These are phyloP conservation scores for Odocoileus hemionus DNA, from an alignment of 2,113 vertebrate genomes.

Conservation along the genomic window DNA sequence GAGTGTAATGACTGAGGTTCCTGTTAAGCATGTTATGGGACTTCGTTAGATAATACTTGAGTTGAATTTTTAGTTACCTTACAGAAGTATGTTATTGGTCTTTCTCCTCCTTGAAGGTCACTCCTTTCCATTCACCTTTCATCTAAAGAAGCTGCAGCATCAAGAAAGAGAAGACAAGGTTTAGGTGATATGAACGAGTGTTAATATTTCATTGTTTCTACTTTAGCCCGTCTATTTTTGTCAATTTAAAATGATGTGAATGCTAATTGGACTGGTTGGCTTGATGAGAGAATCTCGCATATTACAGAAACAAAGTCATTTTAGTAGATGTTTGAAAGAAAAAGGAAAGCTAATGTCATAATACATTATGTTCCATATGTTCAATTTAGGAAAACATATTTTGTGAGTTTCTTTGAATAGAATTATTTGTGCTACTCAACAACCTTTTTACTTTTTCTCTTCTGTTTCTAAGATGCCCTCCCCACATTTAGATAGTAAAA, in stretches of 20 bases:
- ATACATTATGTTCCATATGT: background rate
- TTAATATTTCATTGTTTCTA: background rate
- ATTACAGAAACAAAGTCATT: background rate
- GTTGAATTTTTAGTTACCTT: background rate
- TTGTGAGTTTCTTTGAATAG: slow-evolving; percentile 22
- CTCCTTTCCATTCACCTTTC: background rate
- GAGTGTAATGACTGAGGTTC: background rate
- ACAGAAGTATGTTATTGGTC: background rate
- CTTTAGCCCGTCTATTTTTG: background rate
- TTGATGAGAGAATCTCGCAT: background rate
- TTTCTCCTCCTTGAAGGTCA: background rate
- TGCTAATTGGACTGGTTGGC: background rate
- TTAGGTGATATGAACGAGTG: background rate
- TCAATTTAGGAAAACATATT: background rate
- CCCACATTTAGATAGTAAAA: background rate
- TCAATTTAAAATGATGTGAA: background rate
- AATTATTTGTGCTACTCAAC: background rate
- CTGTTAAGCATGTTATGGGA: background rate
- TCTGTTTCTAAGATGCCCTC: background rate
- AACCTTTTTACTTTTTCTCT: background rate
- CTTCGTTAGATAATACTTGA: background rate
- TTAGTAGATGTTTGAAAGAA: slow-evolving; percentile 2
- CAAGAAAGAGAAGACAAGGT: background rate
- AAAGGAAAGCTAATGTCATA: background rate
- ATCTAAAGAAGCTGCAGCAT: background rate